phyloP scores from a whole-genome alignment of 2,797 vertebrate species.

The Malacoctenus gilli region DNA sequence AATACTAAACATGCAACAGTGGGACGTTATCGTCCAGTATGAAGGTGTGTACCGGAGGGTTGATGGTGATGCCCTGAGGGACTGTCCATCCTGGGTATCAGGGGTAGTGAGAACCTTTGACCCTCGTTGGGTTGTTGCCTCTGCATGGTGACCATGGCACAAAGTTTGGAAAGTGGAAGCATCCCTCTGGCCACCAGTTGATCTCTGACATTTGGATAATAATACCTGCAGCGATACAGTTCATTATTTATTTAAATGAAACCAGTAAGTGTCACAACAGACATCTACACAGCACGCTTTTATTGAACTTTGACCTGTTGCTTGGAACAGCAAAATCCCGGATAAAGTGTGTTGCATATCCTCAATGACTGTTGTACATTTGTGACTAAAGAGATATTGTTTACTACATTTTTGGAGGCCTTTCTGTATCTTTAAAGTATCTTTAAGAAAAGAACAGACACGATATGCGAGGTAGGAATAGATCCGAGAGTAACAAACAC shows the following conservation, averaged over 20 bases:
- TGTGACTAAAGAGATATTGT: too few relatives aligned
- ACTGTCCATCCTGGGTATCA: slow-evolving; percentile 81
- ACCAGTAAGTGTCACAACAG: neutral
- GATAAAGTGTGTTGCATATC: too few relatives aligned
- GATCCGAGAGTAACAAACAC: too few relatives aligned
- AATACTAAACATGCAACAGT: too few relatives aligned
- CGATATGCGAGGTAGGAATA: too few relatives aligned
- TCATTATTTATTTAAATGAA: neutral
- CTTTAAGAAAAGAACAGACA: too few relatives aligned
- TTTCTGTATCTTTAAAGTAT: too few relatives aligned
- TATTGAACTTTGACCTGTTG: neutral
- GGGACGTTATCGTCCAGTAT: neutral
- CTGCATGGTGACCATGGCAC: slow-evolving; percentile 93
- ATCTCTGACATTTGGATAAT: slow-evolving; percentile 96
- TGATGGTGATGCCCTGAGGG: slow-evolving; percentile 62
- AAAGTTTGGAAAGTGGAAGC: slow-evolving; percentile 91
- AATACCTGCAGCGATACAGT: slow-evolving; percentile 84
- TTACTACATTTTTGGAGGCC: too few relatives aligned
- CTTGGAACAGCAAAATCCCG: neutral
- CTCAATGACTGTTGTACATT: too few relatives aligned
- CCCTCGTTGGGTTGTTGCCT: slow-evolving; percentile 79
- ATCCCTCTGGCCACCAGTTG: slow-evolving; percentile 91
- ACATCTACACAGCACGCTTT: too few relatives aligned
- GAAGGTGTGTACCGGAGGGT: slow-evolving; percentile 82
- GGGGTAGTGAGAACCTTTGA: slow-evolving; percentile 89